Conservation (phyloP, 2,797 vertebrate genomes). For the Acestrorhynchus altus region DNA sequence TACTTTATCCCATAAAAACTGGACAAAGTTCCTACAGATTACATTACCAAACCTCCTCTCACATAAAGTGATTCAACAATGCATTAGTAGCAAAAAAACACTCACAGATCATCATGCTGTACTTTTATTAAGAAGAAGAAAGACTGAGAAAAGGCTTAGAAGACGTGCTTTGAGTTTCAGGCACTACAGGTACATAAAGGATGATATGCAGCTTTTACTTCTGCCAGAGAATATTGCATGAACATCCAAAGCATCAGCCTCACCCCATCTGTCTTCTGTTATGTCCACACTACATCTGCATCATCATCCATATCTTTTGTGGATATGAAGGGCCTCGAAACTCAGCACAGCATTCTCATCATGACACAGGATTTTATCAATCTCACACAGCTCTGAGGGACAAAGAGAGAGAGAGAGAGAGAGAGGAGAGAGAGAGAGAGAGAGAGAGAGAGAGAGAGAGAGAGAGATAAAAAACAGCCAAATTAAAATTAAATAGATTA, state of each 20-base stretch:
- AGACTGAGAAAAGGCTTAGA: not conserved
- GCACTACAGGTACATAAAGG: not conserved
- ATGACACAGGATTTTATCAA: slow-evolving; percentile 83
- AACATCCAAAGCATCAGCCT: slow-evolving; percentile 33
- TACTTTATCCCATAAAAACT: not conserved
- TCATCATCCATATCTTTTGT: slow-evolving; percentile 96
- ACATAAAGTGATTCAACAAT: not conserved
- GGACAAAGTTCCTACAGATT: not conserved
- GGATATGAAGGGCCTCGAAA: slow-evolving; percentile 91
- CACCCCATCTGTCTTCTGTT: slow-evolving; percentile 90
- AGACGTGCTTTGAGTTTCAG: not conserved
- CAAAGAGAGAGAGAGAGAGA: slow-evolving; percentile 23
- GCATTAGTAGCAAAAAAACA: not conserved
- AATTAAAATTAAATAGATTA: not conserved
- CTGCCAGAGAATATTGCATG: not conserved
- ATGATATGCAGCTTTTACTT: not conserved
- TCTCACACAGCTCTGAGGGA: slow-evolving; percentile 84
- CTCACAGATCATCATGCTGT: not conserved
- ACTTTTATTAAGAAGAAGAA: not conserved
- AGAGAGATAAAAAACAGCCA: not conserved
- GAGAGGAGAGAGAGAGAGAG: not conserved
- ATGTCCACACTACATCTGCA: slow-evolving; percentile 90
- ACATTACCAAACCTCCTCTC: not conserved
- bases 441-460: too few species aligned
- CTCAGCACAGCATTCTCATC: slow-evolving; percentile 87